Base-by-base conservation (phyloP, 1,140 invertebrate genomes). In the Druon quercuslanigerum region DNA sequence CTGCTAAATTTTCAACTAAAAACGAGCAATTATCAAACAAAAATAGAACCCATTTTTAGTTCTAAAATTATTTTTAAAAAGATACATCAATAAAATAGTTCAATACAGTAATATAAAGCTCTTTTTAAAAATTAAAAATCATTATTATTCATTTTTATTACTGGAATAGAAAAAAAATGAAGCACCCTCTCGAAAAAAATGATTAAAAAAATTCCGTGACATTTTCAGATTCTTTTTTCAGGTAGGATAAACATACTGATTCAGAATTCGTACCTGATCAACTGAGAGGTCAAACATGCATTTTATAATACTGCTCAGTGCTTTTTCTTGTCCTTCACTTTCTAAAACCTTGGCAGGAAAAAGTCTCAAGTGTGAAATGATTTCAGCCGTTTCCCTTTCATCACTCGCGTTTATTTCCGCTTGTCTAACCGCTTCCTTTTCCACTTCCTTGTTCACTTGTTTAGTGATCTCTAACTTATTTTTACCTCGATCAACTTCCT, bases 201-300 rank as follows among this genome's bases (percentile, higher is more conserved):
- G 5, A 33, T 33, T 33, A 25, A 25, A 25, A 25, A 33, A 33
- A 33, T 33, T 33, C 4, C 5, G 3, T 5, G 25, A 33, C 25
- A 33, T 5, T 33, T 33, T 5, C 4, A 33, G 25, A 4, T 1
- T 25, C 3, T 25, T 33, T 20, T 17, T 17, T 7, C 16, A 46
- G 40, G 7, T 46, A 11, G 40, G 0, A 0, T 46, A 33, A 5
- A 33, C 8, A 46, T 9, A 6, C 40, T 57, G 20, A 54, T n/a
- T 50, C 70, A 20, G 56, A 80, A 72, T 66, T 56, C 40, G 5
- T 90, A 91, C 90, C 84, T 91, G 84, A 72, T 82, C 73, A 70
- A 90, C 16, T 60, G 91, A 87, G 80, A 92, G 85, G 75, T 85
- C 83, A 52, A 91, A 83, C 66, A 92, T 82, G 79, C 86, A 87